Percentiles rank a stretch among this genome's conserved stretches.
Conservation (phyloP, 2,113 vertebrate species). For the Boleophthalmus pectinirostris region DNA sequence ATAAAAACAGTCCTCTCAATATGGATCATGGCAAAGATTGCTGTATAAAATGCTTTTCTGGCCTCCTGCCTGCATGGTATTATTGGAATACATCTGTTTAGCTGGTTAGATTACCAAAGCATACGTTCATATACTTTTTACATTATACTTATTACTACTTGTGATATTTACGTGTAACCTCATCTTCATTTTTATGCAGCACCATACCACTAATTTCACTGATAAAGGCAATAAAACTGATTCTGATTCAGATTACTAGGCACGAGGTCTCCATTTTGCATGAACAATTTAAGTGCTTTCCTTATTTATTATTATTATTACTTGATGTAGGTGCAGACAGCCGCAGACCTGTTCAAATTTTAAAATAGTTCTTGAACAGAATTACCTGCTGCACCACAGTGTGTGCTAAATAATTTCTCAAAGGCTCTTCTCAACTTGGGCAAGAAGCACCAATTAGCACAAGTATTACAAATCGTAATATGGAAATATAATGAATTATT, state of each 20-base stretch:
- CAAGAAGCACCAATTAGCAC: background rate
- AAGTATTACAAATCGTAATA: constrained; percentile 1
- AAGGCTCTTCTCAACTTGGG: constrained; percentile 6
- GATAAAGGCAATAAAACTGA: no score
- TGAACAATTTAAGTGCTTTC: no score
- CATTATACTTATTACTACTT: no score
- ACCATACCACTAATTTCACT: no score
- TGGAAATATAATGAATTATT: background rate
- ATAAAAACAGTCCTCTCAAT: constrained; percentile 49
- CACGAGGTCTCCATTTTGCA: no score
- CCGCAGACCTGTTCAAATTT: background rate
- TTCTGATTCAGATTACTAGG: no score
- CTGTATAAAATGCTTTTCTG: constrained; percentile 40
- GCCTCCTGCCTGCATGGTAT: constrained; percentile 7
- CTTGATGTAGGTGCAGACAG: background rate
- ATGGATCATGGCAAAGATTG: constrained; percentile 33
- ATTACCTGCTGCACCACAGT: background rate
- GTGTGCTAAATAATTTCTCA: background rate
- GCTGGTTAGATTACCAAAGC: background rate
- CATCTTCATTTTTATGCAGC: no score
- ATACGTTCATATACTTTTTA: no score
- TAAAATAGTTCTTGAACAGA: background rate
- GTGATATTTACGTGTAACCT: no score
- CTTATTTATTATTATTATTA: background rate
- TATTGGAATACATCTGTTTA: background rate